phyloP scores from a whole-genome alignment of 2,113 vertebrate genomes.

The Gymnobelideus leadbeateri region DNA sequence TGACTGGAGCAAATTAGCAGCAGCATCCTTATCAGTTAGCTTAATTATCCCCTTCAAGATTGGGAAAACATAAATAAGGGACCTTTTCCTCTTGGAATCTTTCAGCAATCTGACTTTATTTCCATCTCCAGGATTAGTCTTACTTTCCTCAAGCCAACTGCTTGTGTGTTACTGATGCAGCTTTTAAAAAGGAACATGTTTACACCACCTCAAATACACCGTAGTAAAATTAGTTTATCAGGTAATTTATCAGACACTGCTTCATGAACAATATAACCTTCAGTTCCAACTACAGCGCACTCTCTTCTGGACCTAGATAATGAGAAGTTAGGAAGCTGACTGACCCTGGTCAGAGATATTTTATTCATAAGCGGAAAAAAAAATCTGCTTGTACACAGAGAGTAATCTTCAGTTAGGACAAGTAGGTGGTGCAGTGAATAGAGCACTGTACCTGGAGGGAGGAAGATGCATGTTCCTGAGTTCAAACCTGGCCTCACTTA shows the following conservation, averaged over 20 bases:
- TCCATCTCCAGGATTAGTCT: background rate
- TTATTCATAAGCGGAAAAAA: background rate
- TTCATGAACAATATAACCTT: background rate
- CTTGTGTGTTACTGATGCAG: rapidly evolving
- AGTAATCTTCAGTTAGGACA: background rate
- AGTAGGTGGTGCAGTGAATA: background rate
- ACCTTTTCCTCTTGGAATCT: background rate
- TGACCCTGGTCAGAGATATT: background rate
- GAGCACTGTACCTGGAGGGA: background rate
- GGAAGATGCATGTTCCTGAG: background rate
- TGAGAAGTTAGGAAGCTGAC: background rate
- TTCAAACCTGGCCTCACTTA: background rate
- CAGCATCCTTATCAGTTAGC: background rate
- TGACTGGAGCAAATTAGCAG: background rate
- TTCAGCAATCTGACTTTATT: background rate
- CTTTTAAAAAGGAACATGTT: conserved; percentile 13
- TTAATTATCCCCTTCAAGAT: background rate
- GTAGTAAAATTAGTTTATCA: background rate
- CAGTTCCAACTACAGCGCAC: background rate
- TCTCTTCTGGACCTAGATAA: background rate
- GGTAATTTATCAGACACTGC: background rate
- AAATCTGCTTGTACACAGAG: background rate
- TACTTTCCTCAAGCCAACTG: background rate
- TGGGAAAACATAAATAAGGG: rapidly evolving
- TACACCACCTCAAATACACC: background rate